Percentiles rank a stretch among this genome's conserved stretches.
phyloP scores from a whole-genome alignment of 2,797 vertebrate genomes.

The Anabacerthia variegaticeps region DNA sequence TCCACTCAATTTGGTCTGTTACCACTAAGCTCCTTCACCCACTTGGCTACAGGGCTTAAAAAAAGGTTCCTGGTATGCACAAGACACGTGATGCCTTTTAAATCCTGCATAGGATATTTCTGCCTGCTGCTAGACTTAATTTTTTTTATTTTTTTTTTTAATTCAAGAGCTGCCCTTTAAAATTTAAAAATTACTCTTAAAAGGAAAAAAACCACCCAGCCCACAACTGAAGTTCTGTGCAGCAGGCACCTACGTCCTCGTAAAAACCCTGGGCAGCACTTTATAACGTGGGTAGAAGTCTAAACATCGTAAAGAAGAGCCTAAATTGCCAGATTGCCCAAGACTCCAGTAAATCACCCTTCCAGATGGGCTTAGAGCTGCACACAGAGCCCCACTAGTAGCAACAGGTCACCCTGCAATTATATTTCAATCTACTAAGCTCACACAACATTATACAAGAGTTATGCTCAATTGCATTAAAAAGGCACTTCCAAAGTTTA shows the following conservation, averaged over 20 bases:
- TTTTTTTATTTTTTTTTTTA: not conserved
- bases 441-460: not conserved
- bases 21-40: not conserved
- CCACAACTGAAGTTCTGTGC: not conserved
- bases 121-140: not conserved
- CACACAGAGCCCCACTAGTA: not conserved
- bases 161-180: slow-evolving; percentile 31
- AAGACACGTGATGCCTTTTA: slow-evolving; percentile 12
- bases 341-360: slow-evolving; percentile 52
- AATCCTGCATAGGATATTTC: slow-evolving; percentile 2
- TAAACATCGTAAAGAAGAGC: slow-evolving; percentile 40
- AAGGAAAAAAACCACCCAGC: not conserved
- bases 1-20: not conserved
- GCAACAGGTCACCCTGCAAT: not conserved
- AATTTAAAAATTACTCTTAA: slow-evolving; percentile 25
- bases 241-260: slow-evolving; percentile 31
- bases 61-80: not conserved
- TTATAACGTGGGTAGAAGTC: slow-evolving; percentile 14
- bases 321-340: slow-evolving; percentile 49
- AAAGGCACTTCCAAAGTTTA: slow-evolving; percentile 40
- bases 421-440: not conserved
- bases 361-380: slow-evolving; percentile 44
- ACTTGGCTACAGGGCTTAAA: slow-evolving; percentile 17
- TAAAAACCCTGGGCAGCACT: slow-evolving; percentile 24
- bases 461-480: not conserved